phyloP scores from a whole-genome alignment of 2,113 vertebrate species.

The Myodes glareolus region DNA sequence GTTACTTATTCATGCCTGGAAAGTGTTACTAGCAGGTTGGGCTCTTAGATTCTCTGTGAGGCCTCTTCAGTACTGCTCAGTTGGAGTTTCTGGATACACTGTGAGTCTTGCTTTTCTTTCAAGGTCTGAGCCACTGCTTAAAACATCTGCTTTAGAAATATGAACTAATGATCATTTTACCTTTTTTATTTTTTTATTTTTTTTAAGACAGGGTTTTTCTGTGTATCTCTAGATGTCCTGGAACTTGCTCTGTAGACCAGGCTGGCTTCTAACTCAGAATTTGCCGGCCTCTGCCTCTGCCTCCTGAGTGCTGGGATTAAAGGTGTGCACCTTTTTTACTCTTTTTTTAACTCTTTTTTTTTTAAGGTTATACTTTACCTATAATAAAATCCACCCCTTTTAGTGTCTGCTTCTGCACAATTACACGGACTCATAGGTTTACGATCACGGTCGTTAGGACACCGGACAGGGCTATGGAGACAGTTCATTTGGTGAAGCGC shows the following conservation, averaged over 20 bases:
- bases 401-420: neutral
- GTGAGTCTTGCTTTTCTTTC: neutral
- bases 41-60: neutral
- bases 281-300: neutral
- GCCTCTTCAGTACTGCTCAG: neutral
- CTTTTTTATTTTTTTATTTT: neutral
- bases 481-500: neutral
- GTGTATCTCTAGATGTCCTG: neutral
- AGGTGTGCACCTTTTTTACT: neutral
- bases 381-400: neutral
- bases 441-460: neutral
- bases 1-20: neutral
- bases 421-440: neutral
- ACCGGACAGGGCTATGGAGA: neutral
- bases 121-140: neutral
- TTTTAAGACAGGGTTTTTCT: neutral
- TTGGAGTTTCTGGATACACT: neutral
- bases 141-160: constrained; percentile 9
- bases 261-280: neutral
- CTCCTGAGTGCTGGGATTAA: neutral
- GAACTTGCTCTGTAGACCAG: neutral
- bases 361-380: neutral
- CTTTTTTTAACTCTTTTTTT: no score
- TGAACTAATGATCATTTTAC: neutral
- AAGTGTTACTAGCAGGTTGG: neutral